Conservation (phyloP, 1,140 invertebrate species). For the Drosophila trapezifrons region DNA sequence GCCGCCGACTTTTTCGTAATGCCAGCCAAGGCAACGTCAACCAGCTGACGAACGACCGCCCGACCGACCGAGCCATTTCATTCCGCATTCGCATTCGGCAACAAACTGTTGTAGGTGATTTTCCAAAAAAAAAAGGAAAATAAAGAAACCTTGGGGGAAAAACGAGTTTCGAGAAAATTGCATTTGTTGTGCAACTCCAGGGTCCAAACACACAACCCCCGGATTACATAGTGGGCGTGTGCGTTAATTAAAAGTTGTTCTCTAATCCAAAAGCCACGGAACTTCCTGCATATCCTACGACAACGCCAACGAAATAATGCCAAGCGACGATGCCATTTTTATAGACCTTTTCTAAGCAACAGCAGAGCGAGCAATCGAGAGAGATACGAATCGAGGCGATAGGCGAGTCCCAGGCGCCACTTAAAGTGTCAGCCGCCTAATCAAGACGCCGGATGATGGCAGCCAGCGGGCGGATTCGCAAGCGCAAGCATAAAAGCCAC, state of each 20-base stretch:
- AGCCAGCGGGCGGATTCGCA: slow-evolving; percentile 60
- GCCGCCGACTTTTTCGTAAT: slow-evolving; percentile 66
- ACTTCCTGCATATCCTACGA: slow-evolving; percentile 68
- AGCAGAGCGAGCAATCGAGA: slow-evolving; percentile 10
- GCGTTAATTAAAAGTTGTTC: slow-evolving; percentile 62
- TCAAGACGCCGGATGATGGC: slow-evolving; percentile 52
- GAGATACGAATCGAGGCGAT: slow-evolving; percentile 21
- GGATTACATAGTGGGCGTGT: slow-evolving; percentile 12
- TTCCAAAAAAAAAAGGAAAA: neutral
- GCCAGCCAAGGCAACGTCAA: slow-evolving; percentile 62
- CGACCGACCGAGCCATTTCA: slow-evolving; percentile 23
- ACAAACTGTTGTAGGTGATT: slow-evolving; percentile 54
- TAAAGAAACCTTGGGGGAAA: slow-evolving; percentile 51
- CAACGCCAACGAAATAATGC: slow-evolving; percentile 58
- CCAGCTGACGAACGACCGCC: slow-evolving; percentile 40
- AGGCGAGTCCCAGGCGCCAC: slow-evolving; percentile 49
- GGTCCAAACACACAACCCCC: slow-evolving; percentile 9
- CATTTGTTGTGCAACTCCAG: slow-evolving; percentile 60
- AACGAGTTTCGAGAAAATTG: slow-evolving; percentile 43
- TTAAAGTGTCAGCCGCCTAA: slow-evolving; percentile 46
- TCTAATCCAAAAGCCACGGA: slow-evolving; percentile 50
- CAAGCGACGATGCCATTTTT: slow-evolving; percentile 70
- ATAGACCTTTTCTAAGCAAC: slow-evolving; percentile 73
- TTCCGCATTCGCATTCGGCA: slow-evolving; percentile 41
- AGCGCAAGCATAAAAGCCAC: slow-evolving; percentile 67